These are phyloP conservation scores for Chironomus tentans DNA, from an alignment of 2,888 invertebrate species.

Conservation along the genomic window DNA sequence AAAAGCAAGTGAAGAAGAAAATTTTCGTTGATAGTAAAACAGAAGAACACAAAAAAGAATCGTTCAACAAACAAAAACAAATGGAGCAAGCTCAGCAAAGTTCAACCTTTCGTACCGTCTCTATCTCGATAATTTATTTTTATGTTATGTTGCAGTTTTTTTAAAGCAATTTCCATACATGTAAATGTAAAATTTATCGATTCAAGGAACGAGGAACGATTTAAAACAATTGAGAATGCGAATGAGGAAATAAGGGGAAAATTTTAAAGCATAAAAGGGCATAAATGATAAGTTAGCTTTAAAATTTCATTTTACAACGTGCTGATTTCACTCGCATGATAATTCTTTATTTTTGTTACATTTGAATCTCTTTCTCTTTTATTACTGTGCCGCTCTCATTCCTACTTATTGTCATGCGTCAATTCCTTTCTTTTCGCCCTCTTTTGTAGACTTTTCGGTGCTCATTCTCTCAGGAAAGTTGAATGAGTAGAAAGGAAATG, in stretches of 20 bases:
- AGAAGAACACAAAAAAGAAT: background rate
- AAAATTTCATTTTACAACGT: background rate
- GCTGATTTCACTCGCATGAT: background rate
- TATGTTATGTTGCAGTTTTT: conserved; percentile 3
- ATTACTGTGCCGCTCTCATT: background rate
- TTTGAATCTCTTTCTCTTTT: too few species aligned
- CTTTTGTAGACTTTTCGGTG: background rate
- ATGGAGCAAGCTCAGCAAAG: conserved; percentile 18
- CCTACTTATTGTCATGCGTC: background rate
- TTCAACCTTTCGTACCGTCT: conserved; percentile 11
- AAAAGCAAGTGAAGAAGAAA: background rate
- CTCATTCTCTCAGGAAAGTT: background rate
- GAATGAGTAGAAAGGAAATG: background rate
- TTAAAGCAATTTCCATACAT: background rate
- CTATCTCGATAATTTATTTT: conserved; percentile 23
- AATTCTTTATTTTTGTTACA: too few species aligned
- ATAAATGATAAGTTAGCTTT: background rate
- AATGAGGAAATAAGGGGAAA: background rate
- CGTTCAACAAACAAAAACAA: background rate
- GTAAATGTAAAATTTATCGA: background rate
- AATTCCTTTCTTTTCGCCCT: background rate
- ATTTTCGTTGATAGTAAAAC: background rate
- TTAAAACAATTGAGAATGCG: background rate
- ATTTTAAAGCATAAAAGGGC: background rate
- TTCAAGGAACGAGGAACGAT: background rate